Conservation (phyloP, 2,113 vertebrate genomes). For the Hiodon alosoides region DNA sequence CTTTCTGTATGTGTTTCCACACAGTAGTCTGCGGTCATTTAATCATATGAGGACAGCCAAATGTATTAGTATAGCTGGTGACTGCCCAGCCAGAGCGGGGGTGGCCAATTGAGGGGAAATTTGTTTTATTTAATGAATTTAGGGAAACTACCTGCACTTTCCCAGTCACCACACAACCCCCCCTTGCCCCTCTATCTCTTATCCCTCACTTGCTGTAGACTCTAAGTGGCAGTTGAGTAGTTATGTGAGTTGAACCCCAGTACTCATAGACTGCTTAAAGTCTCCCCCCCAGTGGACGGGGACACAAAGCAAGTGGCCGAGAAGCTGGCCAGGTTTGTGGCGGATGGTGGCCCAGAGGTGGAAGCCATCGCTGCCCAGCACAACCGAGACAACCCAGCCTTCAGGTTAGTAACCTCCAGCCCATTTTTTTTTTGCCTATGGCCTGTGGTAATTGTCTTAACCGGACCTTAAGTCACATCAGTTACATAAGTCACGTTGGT, state of each 20-base stretch:
- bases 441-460: no score
- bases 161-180: slow-evolving; percentile 55
- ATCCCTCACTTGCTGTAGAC: slow-evolving; percentile 77
- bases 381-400: slow-evolving; percentile 80
- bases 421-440: not conserved
- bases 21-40: no score
- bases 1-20: no score
- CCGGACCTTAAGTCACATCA: not conserved
- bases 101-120: not conserved
- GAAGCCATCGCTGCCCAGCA: slow-evolving; percentile 85
- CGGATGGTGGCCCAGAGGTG: slow-evolving; percentile 84
- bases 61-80: no score
- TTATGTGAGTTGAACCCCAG: slow-evolving; percentile 86
- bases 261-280: slow-evolving; percentile 99
- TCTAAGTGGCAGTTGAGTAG: slow-evolving; percentile 81
- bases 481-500: no score
- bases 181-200: slow-evolving; percentile 64
- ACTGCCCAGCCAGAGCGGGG: no score
- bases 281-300: slow-evolving; percentile 93
- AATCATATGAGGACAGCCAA: no score
- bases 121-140: not conserved
- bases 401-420: slow-evolving; percentile 63
- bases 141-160: slow-evolving; percentile 38
- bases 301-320: slow-evolving; percentile 82
- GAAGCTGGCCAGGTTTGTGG: slow-evolving; percentile 85